phyloP scores from a whole-genome alignment of 1,140 invertebrate species.

The Solenopsis invicta region DNA sequence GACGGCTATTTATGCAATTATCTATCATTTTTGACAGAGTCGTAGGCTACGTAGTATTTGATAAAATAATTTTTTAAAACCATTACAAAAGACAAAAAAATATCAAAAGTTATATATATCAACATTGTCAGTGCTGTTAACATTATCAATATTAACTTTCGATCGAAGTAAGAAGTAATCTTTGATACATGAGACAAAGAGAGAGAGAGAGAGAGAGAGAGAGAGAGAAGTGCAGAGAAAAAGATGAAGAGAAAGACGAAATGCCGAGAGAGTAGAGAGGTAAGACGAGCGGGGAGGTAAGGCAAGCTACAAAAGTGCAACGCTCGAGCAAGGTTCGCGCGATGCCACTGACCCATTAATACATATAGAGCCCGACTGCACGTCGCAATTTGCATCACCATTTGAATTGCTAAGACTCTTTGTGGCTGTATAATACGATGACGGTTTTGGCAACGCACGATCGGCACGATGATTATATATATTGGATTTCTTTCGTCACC shows the following conservation, averaged over 20 bases:
- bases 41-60: not conserved
- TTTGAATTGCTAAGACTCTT: conserved; percentile 80
- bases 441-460: conserved; percentile 66
- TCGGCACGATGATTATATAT: not conserved
- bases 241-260: conserved; percentile 33
- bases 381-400: conserved; percentile 74
- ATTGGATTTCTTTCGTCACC: not conserved
- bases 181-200: conserved; percentile 22
- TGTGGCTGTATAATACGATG: conserved; percentile 78
- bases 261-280: conserved; percentile 46
- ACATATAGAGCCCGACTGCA: conserved; percentile 81
- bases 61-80: not conserved
- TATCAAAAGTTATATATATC: not conserved
- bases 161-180: not conserved
- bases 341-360: conserved; percentile 86
- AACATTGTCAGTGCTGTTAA: not conserved
- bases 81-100: not conserved
- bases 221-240: conserved; percentile 31
- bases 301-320: conserved; percentile 82
- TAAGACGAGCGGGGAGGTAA: conserved; percentile 32
- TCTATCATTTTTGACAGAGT: not conserved
- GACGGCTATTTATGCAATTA: not conserved
- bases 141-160: conserved; percentile 9
- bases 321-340: conserved; percentile 80
- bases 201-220: conserved; percentile 44